Evolutionary conservation across 2,797 vertebrate species (phyloP), one percentile per base, ranked within the genome.

Genomic region (Potorous gilbertii): DNA sequence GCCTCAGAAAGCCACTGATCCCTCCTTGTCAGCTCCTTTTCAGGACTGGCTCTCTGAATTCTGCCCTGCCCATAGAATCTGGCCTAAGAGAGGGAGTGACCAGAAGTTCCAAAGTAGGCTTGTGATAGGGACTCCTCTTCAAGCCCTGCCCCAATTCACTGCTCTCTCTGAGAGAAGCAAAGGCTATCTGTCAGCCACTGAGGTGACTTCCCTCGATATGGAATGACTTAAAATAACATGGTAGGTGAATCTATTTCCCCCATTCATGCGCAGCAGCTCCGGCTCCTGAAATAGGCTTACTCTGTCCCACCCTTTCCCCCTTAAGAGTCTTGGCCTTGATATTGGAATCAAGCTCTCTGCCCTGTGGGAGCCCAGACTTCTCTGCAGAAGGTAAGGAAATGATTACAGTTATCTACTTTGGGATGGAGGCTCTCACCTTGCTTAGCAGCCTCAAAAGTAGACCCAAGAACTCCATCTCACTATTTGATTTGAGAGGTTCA

Each of bases 1-100:
- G 92, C 66, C 90, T 92, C 91, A 94, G 46, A 50, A 54, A 94
- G 87, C 91, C 89, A 14, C 6, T 8, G 92, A 1, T 5, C 94
- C 59, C 46, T 62, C 2, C 90, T 14, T 93, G 56, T 81, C 54
- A 0, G 1, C 0, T 59, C 56, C 55, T 66, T 52, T 94, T 93
- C 94, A 24, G 31, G 91, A 56, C 55, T 52, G 91, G 87, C 14
- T 4, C 54, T 59, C 40, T 59, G 52, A 13, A 9, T 87, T 87
- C 90, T 24, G 18, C 11, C n/a, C n/a, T n/a, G n/a, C n/a, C n/a
- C 56, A 94, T 90, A 4, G 55, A 55, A 54, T 90, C 74, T 0
- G 11, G 40, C 14, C 34, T 18, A 34, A 74, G 62, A 4, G 40
- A 87, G 74, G 74, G 40, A 50, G 21, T 87, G 24, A 46, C 40